Evolutionary conservation across 2,113 vertebrate species (phyloP).

Genomic region (Stictonetta naevosa): DNA sequence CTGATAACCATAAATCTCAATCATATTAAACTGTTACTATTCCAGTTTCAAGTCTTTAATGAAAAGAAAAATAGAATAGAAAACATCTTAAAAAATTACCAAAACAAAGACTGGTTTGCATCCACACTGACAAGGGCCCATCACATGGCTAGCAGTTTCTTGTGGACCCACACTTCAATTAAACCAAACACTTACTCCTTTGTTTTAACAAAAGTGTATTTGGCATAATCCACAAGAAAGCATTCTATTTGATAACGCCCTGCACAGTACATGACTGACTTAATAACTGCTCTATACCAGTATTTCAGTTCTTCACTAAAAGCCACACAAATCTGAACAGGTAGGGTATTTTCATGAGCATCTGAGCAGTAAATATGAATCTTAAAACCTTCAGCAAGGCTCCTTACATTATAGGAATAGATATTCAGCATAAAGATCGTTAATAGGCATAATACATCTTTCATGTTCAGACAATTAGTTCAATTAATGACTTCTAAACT

Average conservation of each 20-base stretch:
- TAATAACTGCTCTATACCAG: slow-evolving; percentile 80
- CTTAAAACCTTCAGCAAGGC: not conserved
- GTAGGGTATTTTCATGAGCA: not conserved
- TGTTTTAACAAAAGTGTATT: slow-evolving; percentile 62
- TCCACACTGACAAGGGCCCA: not conserved
- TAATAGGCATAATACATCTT: not conserved
- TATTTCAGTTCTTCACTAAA: slow-evolving; percentile 74
- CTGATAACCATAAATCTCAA: not conserved
- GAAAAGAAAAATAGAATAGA: not conserved
- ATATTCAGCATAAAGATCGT: not conserved
- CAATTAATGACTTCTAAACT: not conserved
- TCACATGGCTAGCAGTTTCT: not conserved
- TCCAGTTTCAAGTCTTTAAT: not conserved
- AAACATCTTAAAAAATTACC: not conserved
- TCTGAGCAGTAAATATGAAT: not conserved
- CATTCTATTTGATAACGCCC: slow-evolving; percentile 65
- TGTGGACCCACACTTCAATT: not conserved
- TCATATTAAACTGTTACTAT: not conserved
- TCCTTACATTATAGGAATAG: not conserved
- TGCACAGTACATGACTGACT: slow-evolving; percentile 55
- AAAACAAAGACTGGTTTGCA: not conserved
- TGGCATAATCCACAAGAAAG: slow-evolving; percentile 83
- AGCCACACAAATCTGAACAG: slow-evolving; percentile 75
- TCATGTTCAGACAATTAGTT: not conserved
- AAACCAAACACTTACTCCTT: slow-evolving; percentile 58